These are phyloP conservation scores for Barnardius zonarius DNA, from an alignment of 2,113 vertebrate species.

Conservation along the genomic window DNA sequence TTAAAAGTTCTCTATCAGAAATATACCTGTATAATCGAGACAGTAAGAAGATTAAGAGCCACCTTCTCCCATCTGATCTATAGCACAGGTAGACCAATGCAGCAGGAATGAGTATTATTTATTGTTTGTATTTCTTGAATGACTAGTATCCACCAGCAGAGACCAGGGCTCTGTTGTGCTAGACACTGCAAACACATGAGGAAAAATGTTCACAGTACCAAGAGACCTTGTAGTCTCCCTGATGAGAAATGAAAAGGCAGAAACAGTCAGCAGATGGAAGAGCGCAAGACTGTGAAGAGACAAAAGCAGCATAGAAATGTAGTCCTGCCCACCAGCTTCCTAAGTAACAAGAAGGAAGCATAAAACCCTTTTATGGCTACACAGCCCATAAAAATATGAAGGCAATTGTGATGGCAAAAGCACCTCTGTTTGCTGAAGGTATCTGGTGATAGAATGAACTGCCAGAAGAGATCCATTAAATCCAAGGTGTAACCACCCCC, in stretches of 20 bases:
- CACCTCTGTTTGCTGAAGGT: neutral
- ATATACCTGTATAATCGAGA: constrained; percentile 17
- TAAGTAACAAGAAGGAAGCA: neutral
- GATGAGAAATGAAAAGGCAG: neutral
- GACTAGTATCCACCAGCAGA: neutral
- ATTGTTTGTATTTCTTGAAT: neutral
- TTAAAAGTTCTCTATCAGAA: constrained; percentile 55
- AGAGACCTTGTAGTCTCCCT: neutral
- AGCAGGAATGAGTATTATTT: constrained; percentile 14
- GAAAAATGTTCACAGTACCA: neutral
- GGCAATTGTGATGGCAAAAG: neutral
- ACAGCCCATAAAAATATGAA: neutral
- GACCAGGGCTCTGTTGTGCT: neutral
- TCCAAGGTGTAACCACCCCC: neutral
- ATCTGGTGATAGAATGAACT: neutral
- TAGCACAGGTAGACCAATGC: neutral
- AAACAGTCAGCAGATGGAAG: neutral
- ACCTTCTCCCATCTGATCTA: constrained; percentile 8
- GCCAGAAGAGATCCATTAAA: neutral
- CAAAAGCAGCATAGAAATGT: neutral
- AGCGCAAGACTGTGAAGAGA: neutral
- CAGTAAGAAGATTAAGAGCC: constrained; percentile 29
- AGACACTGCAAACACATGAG: neutral
- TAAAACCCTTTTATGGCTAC: neutral
- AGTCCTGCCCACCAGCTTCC: neutral